phyloP scores from a whole-genome alignment of 1,140 invertebrate genomes.

The Euborellia annulipes region DNA sequence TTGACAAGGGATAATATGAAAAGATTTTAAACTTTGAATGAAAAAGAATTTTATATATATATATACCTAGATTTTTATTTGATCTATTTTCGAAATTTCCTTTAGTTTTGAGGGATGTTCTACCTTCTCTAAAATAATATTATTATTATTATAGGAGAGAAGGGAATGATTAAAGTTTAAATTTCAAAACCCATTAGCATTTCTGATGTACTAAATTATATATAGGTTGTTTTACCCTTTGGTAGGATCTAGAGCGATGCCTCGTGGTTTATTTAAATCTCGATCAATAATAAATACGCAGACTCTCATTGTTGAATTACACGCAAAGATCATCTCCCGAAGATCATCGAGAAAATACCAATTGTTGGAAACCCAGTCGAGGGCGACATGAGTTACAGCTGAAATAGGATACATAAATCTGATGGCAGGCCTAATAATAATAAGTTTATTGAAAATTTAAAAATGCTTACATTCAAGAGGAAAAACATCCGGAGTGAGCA shows the following conservation, averaged over 20 bases:
- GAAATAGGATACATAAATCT: constrained; percentile 5
- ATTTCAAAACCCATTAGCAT: no score
- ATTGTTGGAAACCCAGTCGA: constrained; percentile 74
- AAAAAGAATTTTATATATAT: no score
- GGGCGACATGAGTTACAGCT: constrained; percentile 52
- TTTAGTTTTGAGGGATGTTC: no score
- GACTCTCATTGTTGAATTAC: constrained; percentile 38
- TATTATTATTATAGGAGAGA: no score
- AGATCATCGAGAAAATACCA: constrained; percentile 72
- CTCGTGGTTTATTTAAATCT: constrained; percentile 52
- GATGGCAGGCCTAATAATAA: neutral
- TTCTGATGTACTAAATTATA: no score
- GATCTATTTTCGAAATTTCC: no score
- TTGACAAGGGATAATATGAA: no score
- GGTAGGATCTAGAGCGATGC: constrained; percentile 66
- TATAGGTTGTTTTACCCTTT: constrained; percentile 36
- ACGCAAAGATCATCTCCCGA: constrained; percentile 54
- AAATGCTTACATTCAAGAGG: constrained; percentile 36
- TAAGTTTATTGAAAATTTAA: neutral
- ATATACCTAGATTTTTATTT: no score
- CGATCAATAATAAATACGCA: constrained; percentile 55
- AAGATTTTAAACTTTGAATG: no score
- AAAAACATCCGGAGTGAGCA: constrained; percentile 38
- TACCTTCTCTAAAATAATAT: no score
- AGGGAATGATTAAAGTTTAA: no score